Evolutionary conservation across 2,113 vertebrate genomes (phyloP), one percentile per base, ranked within the genome.

Genomic region (Mystacornis crossleyi): DNA sequence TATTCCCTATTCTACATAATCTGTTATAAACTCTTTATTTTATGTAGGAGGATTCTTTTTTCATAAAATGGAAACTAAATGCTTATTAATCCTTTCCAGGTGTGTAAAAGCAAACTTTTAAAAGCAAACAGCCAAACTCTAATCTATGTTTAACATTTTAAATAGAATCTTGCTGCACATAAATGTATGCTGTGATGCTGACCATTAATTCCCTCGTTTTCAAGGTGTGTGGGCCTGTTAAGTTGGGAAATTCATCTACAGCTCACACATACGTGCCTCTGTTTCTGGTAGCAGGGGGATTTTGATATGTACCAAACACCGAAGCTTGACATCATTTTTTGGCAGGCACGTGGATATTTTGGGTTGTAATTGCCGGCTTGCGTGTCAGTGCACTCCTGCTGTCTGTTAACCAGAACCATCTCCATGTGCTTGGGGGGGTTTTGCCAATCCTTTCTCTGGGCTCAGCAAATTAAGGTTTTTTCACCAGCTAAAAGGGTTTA

Each of bases 181-280:
- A 89, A 89, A 80, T 18, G 20, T 60, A 21, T 77, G 18, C 34
- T 90, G 18, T 69, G 85, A 75, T 66, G 50, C 20, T 95, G 86
- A 64, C 86, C 77, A 87, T 65, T 84, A 67, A 90, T 69, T 81
- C 23, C 81, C 57, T 25, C 16, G 10, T 87, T 96, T 91, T 91
- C 96, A 85, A 95, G 53, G 69, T 96, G 96, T 95, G 96, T 97
- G 93, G 94, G 55, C 90, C 91, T 93, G 4, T 90, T 92, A 82
- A 47, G 38, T 45, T 88, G 90, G 77, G 67, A 77, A 96, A 92
- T 81, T 88, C 55, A 55, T 79, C 78, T 70, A 28, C 45, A 85
- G 47, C 54, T 95, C 81, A 79, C 84, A 90, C 94, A 73, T 86
- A 47, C 8, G 0, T 70, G 53, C 67, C 64, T 90, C 55, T 90